Evolutionary conservation across 2,888 invertebrate species (phyloP), one percentile per base, ranked within the genome.

Genomic region (Cyclophora albipunctata): DNA sequence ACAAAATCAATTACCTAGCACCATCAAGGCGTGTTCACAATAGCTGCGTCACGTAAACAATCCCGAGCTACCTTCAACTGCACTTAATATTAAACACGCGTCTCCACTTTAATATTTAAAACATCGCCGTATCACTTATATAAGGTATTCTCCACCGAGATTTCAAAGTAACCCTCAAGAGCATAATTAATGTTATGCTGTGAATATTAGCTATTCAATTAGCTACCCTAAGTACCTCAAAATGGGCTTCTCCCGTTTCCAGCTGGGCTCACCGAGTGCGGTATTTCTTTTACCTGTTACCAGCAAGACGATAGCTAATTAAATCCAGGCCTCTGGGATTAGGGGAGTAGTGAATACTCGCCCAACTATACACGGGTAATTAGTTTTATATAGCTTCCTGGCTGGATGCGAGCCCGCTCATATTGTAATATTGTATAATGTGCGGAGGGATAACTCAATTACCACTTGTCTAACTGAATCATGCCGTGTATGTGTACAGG

Each of bases 161-260:
- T 80, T 77, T 77, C 75, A 63, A 66, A 69, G 68, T 65, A 68
- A 73, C 78, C 75, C 84, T 81, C 76, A 55, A 59, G 78, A 75
- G 84, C 74, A 81, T 84, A 85, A 85, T 86, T 85, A 85, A 85
- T 81, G 80, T 80, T 80, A 80, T 81, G 74, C 76, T 77, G 71
- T 74, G 83, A 79, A 83, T 84, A 85, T 86, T 85, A 86, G 84
- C 84, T 85, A 84, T 84, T 81, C 84, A 85, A 86, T 85, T 86
- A 85, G 78, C 75, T 73, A 78, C 76, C 85, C 83, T 83, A 84
- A 84, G 77, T 80, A 72, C 73, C 78, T 78, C 71, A 75, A 77
- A 79, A 81, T 71, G 57, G 77, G 78, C 5, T 66, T 76, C 75
- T 81, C 75, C 63, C 69, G 78, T 79, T 78, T 40, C 37, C 43